phyloP scores from a whole-genome alignment of 2,113 vertebrate genomes.

The Pygathrix nemaeus region DNA sequence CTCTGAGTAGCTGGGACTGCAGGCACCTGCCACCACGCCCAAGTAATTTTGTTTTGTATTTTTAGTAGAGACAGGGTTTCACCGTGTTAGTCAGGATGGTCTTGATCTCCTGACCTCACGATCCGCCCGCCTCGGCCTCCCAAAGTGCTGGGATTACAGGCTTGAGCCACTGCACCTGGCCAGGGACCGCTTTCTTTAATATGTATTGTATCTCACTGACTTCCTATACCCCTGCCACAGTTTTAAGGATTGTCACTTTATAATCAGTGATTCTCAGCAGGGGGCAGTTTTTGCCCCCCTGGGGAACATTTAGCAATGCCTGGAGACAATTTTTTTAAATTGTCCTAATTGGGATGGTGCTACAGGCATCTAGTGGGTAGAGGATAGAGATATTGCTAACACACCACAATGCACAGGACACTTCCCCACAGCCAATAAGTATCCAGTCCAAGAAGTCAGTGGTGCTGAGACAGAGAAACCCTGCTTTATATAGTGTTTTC shows the following conservation, averaged over 20 bases:
- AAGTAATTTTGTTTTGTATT: too few species aligned
- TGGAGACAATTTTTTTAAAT: background rate
- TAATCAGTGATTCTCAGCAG: conserved; percentile 16
- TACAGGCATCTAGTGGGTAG: background rate
- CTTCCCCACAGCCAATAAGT: background rate
- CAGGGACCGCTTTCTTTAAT: background rate
- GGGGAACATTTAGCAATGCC: background rate
- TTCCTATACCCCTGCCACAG: background rate
- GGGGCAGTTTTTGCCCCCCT: background rate
- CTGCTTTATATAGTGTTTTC: background rate
- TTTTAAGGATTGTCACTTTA: background rate
- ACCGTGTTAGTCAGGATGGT: too few species aligned
- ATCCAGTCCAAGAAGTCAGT: background rate
- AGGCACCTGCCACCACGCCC: too few species aligned
- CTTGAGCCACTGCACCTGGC: too few species aligned
- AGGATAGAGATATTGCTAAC: background rate
- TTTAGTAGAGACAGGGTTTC: too few species aligned
- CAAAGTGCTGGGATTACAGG: too few species aligned
- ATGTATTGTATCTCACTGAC: background rate
- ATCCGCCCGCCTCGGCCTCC: too few species aligned
- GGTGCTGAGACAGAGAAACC: background rate
- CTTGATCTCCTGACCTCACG: too few species aligned
- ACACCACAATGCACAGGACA: background rate
- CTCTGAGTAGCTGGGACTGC: too few species aligned
- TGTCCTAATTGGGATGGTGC: background rate